Evolutionary conservation across 2,113 vertebrate genomes (phyloP), one percentile per base, ranked within the genome.

Genomic region (Polypterus senegalus): DNA sequence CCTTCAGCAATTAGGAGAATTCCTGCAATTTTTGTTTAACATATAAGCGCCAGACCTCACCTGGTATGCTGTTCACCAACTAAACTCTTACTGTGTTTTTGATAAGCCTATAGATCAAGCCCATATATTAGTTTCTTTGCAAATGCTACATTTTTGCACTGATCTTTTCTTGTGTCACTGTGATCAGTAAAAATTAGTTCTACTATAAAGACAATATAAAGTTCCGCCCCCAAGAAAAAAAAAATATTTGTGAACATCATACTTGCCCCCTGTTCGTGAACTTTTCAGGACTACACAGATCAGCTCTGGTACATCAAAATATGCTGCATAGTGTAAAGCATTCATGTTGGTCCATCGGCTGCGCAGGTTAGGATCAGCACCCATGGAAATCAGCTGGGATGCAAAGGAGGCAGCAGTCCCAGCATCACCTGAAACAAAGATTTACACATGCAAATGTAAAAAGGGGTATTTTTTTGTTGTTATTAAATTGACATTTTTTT

Each of bases 321-420:
- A 99, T 3, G 96, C 90, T 9, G 95, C 96, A 10, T 98, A 99
- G 75, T 99, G 96, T 78, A 99, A 77, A 49, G 96, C 93, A 68
- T 91, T 95, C 96, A 99, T 99, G 72, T 97, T 95, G 11, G 96
- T 99, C 96, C 96, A 99, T 46, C 93, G 92, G 54, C 93, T 97
- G 54, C 94, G 88, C 53, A 96, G 82, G 62, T 83, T 90, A 2
- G 85, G 85, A 9, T 97, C 91, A 0, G 94, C 96, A 51, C 93
- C 94, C 73, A 94, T 73, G 46, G 83, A 79, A 11, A 99, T 82
- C 4, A 99, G 88, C 49, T 88, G 89, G 0, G 74, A 80, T 3
- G 94, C 95, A 68, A 97, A 97, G 67, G 79, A 79, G 3, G 90
- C 89, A 46, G 96, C 91, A 0, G 77, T 89, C 66, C 93, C 90